These are phyloP conservation scores for Platypus cylindrus DNA, from an alignment of 2,888 invertebrate genomes.

Conservation along the genomic window DNA sequence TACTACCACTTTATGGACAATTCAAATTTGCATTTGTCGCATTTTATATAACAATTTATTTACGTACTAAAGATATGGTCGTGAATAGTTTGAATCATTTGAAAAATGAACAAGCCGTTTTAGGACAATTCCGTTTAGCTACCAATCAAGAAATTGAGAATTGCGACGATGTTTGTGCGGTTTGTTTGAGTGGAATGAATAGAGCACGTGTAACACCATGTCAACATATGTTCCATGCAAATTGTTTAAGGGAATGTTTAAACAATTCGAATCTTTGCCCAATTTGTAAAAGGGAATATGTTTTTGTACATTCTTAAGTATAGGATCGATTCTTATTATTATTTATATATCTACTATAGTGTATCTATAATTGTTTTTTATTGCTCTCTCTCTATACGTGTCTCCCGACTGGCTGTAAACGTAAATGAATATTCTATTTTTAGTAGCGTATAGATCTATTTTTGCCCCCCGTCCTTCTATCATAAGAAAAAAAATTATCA, in stretches of 20 bases:
- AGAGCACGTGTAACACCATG: conserved; percentile 66
- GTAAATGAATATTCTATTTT: no score
- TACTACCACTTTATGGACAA: conserved; percentile 44
- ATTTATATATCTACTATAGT: no score
- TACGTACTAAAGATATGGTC: conserved; percentile 50
- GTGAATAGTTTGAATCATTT: conserved; percentile 43
- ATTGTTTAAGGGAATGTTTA: conserved; percentile 61
- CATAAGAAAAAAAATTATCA: no score
- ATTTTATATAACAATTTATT: conserved; percentile 51
- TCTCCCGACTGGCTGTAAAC: no score
- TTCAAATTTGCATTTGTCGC: conserved; percentile 46
- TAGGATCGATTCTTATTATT: no score
- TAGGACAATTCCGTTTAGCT: conserved; percentile 52
- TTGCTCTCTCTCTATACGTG: no score
- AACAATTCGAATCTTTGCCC: conserved; percentile 58
- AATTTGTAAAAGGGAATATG: conserved; percentile 57
- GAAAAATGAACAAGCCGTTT: conserved; percentile 45
- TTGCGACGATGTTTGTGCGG: conserved; percentile 67
- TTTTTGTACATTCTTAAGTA: conserved; percentile 23
- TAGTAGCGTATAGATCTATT: no score
- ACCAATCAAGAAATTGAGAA: conserved; percentile 51
- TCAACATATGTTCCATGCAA: conserved; percentile 67
- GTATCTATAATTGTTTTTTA: no score
- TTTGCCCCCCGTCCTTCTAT: no score
- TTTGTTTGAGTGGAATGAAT: conserved; percentile 58